Evolutionary conservation across 2,888 invertebrate species (phyloP).

Genomic region (Callimorpha dominula): DNA sequence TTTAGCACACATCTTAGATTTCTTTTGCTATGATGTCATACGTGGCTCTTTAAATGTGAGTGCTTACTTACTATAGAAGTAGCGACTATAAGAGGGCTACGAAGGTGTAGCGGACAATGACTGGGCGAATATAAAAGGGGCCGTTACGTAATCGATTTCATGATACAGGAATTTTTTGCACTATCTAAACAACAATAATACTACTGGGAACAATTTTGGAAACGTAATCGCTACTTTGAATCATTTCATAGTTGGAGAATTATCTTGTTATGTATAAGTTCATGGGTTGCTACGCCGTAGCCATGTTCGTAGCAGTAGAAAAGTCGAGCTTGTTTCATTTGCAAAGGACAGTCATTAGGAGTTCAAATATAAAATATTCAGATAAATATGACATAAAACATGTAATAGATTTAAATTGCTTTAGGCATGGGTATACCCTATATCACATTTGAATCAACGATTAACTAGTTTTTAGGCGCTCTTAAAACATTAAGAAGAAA

Average conservation of each 20-base stretch:
- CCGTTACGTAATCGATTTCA: slow-evolving; percentile 48
- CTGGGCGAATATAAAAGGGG: slow-evolving; percentile 47
- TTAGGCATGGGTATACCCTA: too few species aligned
- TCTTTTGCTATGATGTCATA: background rate
- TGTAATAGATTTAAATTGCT: too few species aligned
- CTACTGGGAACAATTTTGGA: slow-evolving; percentile 16
- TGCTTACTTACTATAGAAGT: slow-evolving; percentile 28
- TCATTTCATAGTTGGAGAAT: background rate
- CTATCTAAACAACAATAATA: slow-evolving; percentile 35
- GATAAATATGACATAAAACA: too few species aligned
- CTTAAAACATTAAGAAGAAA: too few species aligned
- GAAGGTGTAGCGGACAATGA: slow-evolving; percentile 52
- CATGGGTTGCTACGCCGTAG: slow-evolving; percentile 20
- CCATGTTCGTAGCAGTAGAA: background rate
- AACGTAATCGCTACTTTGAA: slow-evolving; percentile 12
- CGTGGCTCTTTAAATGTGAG: slow-evolving; percentile 13
- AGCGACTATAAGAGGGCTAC: slow-evolving; percentile 19
- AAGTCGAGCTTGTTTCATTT: background rate
- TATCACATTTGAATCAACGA: too few species aligned
- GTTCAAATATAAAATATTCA: background rate
- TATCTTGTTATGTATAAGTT: background rate
- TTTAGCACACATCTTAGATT: background rate
- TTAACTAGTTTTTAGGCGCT: too few species aligned
- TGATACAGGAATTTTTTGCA: slow-evolving; percentile 46
- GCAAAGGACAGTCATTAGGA: background rate